Conservation (phyloP, 2,113 vertebrate species). For the Anarrhichthys ocellatus region DNA sequence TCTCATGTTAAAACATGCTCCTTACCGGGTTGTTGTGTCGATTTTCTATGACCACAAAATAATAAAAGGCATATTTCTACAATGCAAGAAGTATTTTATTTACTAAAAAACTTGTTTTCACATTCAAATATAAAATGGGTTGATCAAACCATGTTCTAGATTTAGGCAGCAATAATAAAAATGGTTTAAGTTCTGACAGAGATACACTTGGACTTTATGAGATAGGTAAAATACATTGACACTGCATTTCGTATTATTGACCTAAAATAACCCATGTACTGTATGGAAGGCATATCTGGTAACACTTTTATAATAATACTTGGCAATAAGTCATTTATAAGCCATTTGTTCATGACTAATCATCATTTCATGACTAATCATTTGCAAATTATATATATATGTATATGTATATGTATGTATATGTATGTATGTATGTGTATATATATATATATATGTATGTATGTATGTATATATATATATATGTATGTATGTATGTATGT, state of each 20-base stretch:
- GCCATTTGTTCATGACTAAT: neutral
- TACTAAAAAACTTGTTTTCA: constrained; percentile 44
- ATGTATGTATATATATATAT: too few relatives aligned
- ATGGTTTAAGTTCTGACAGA: constrained; percentile 10
- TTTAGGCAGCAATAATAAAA: constrained; percentile 23
- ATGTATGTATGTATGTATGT: too few relatives aligned
- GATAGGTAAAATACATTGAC: constrained; percentile 10
- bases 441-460: too few relatives aligned
- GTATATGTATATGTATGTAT: too few relatives aligned
- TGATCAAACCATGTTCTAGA: constrained; percentile 29
- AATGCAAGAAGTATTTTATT: constrained; percentile 51
- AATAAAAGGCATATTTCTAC: neutral
- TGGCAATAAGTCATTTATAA: constrained; percentile 17
- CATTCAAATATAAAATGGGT: constrained; percentile 54
- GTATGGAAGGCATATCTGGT: constrained; percentile 3
- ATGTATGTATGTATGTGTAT: too few relatives aligned
- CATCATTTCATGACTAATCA: neutral
- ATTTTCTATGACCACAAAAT: neutral
- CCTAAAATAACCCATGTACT: neutral
- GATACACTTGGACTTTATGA: constrained; percentile 8
- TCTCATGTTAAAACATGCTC: constrained; percentile 26
- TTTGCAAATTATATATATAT: neutral
- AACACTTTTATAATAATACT: constrained; percentile 5
- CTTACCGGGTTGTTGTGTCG: neutral
- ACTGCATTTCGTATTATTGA: constrained; percentile 6